Evolutionary conservation across 2,113 vertebrate species (phyloP), one percentile per base, ranked within the genome.

Genomic region (Calcarius ornatus): DNA sequence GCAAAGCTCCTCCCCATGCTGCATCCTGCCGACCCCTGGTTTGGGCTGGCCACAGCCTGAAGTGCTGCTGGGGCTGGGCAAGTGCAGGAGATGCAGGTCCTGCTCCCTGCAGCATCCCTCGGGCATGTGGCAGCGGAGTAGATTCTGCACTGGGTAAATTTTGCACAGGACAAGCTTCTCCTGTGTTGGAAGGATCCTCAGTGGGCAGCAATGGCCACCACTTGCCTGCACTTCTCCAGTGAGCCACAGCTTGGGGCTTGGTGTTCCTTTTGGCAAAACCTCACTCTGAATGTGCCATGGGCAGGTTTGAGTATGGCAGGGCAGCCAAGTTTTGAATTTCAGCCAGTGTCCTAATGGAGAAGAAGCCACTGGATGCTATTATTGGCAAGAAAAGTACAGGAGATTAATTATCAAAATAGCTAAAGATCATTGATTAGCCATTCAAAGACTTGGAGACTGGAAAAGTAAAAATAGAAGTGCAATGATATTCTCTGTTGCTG

Each of bases 121-220:
- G 3, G 6, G 50, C 59, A n/a, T 0, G 0, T n/a, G 23, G 28
- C 4, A 6, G 40, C 0, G 0, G 47, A 43, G 11, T 4, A 19
- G 45, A 27, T 69, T 37, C 61, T 66, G 31, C 43, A 28, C 15
- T 1, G 1, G 37, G 27, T 23, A 25, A 31, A 18, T 66, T 76
- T 35, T 71, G 43, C 28, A 24, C 0, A 0, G 40, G 21, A 15
- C 35, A 38, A 51, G 16, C 15, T 66, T 19, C 33, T 66, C 20
- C 33, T 45, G 17, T 21, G 35, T 63, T 2, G 3, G 33, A 47
- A 64, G 27, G 50, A 42, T 77, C 38, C 43, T 77, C 35, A 12
- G 2, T 22, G 51, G 37, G n/a, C 65, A 47, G 30, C 2, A 5
- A 23, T 61, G 66, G 33, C 45, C 70, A 70, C 20, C 40, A 38